These are phyloP conservation scores for Epizoanthus rinbou DNA, from an alignment of 92 coral and sea anemone species.

Conservation along the genomic window DNA sequence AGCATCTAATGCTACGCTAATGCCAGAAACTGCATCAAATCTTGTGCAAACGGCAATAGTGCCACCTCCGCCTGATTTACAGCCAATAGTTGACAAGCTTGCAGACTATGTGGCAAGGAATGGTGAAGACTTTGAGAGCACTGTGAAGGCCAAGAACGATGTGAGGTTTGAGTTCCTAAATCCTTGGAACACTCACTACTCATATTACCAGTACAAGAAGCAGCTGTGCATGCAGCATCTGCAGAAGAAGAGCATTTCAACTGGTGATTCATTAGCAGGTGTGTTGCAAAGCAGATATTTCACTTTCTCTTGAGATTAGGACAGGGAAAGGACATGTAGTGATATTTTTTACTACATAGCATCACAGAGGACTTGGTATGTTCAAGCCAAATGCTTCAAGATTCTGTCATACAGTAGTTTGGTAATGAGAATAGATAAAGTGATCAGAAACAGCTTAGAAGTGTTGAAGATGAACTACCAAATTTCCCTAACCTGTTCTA, in stretches of 20 bases:
- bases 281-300: too few relatives aligned
- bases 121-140: slow-evolving; percentile 91
- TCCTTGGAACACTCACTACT: slow-evolving; percentile 89
- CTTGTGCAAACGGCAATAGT: slow-evolving; percentile 59
- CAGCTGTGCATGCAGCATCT: slow-evolving; percentile 48
- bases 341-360: too few relatives aligned
- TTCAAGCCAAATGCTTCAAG: too few relatives aligned
- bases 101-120: slow-evolving; percentile 93
- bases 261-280: slow-evolving; percentile 2
- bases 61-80: slow-evolving; percentile 98
- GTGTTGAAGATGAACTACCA: too few relatives aligned
- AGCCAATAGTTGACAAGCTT: slow-evolving; percentile 94
- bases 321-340: too few relatives aligned
- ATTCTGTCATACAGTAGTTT: too few relatives aligned
- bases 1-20: background rate
- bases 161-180: slow-evolving; percentile 90
- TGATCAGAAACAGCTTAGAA: too few relatives aligned
- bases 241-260: slow-evolving; percentile 15
- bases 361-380: too few relatives aligned
- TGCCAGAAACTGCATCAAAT: slow-evolving; percentile 42
- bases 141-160: slow-evolving; percentile 87
- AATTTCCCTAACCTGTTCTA: too few relatives aligned
- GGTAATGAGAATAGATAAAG: too few relatives aligned
- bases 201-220: slow-evolving; percentile 83
- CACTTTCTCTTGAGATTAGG: too few relatives aligned